Percentiles rank a stretch among this genome's conserved stretches.
Conservation (phyloP, 1,140 invertebrate species). For the Listronotus oregonensis region DNA sequence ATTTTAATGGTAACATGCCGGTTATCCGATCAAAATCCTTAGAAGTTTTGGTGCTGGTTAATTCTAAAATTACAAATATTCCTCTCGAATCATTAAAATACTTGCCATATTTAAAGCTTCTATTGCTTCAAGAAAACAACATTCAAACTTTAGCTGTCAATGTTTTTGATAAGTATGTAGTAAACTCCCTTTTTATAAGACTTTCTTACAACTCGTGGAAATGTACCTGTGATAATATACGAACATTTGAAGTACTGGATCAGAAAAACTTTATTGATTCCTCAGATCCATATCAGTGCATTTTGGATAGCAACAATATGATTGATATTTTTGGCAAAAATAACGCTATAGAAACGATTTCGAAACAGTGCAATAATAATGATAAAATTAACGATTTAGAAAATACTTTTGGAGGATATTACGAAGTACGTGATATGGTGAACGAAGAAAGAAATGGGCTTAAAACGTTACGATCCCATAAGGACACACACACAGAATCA, state of each 20-base stretch:
- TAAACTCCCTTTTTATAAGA: conserved; percentile 32
- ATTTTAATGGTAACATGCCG: conserved; percentile 44
- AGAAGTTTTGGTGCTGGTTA: conserved; percentile 41
- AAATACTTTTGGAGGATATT: neutral
- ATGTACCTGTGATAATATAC: conserved; percentile 46
- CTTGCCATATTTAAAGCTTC: conserved; percentile 44
- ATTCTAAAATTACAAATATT: conserved; percentile 42
- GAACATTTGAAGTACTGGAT: conserved; percentile 41
- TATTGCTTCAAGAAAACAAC: conserved; percentile 48
- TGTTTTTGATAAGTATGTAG: conserved; percentile 34
- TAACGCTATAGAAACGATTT: neutral
- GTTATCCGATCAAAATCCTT: conserved; percentile 42
- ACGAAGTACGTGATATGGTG: conserved; percentile 3
- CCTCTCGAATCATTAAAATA: conserved; percentile 30
- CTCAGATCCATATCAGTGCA: conserved; percentile 41
- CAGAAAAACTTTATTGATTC: conserved; percentile 38
- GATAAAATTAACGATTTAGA: neutral
- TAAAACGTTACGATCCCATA: neutral
- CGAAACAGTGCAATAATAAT: neutral
- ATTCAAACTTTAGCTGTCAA: conserved; percentile 42
- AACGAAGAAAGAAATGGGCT: conserved; percentile 5
- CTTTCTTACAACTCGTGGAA: conserved; percentile 47
- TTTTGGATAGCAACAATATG: conserved; percentile 17
- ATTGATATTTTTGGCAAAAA: conserved; percentile 35
- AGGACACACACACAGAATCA: neutral